A percentile compares a stretch with the other conserved stretches of the same genome.
Conservation (phyloP, 2,113 vertebrate species). For the Calidris pygmaea region DNA sequence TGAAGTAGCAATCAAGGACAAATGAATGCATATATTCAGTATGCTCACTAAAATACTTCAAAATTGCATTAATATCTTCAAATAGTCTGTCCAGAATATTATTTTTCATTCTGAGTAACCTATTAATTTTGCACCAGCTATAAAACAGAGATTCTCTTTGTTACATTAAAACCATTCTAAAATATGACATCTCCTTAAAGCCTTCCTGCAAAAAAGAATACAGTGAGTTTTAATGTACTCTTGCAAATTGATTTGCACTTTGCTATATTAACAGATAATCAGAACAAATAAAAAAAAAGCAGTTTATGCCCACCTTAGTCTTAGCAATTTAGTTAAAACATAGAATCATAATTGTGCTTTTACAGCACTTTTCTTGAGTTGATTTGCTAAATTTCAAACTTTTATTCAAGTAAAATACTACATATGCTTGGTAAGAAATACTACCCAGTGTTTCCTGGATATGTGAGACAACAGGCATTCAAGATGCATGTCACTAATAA, state of each 20-base stretch:
- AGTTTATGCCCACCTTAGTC: constrained; percentile 1
- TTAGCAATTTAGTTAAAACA: constrained; percentile 65
- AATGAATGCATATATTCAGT: constrained; percentile 27
- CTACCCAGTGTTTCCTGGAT: not conserved
- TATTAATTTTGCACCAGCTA: not conserved
- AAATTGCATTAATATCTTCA: constrained; percentile 25
- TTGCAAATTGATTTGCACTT: constrained; percentile 59
- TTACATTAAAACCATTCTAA: constrained; percentile 48
- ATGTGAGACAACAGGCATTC: constrained; percentile 5
- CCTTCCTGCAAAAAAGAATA: not conserved
- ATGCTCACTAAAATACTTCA: constrained; percentile 18
- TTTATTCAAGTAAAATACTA: constrained; percentile 56
- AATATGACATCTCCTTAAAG: not conserved
- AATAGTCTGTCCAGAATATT: not conserved
- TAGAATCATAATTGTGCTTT: not conserved
- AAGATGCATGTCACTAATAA: constrained; percentile 17
- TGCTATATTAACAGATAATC: constrained; percentile 41
- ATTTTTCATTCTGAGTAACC: constrained; percentile 29
- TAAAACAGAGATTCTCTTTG: constrained; percentile 5
- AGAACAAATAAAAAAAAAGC: constrained; percentile 37
- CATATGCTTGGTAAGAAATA: not conserved
- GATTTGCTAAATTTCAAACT: constrained; percentile 24
- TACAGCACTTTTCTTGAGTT: not conserved
- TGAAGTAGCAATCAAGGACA: not conserved
- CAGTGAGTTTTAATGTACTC: constrained; percentile 23